phyloP scores from a whole-genome alignment of 2,888 invertebrate species.

The Drosophila birchii region DNA sequence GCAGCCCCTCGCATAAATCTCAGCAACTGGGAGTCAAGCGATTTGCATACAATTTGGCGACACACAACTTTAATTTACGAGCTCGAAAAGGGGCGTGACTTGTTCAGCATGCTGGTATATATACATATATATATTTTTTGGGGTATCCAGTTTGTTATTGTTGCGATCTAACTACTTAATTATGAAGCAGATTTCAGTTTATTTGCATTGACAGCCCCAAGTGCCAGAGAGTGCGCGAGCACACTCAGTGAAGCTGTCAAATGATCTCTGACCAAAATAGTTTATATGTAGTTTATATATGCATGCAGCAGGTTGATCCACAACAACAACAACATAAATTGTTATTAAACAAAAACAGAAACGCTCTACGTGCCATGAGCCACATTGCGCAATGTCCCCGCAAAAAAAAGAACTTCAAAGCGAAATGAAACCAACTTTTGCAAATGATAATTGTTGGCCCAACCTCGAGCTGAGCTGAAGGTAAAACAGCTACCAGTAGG shows the following conservation, averaged over 20 bases:
- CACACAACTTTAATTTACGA: constrained; percentile 71
- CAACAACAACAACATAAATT: constrained; percentile 22
- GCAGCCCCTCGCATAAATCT: constrained; percentile 64
- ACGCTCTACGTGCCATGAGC: constrained; percentile 26
- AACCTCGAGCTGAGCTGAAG: constrained; percentile 29
- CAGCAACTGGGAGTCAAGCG: constrained; percentile 41
- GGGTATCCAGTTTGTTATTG: constrained; percentile 6
- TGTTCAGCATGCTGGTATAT: constrained; percentile 14
- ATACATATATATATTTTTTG: neutral
- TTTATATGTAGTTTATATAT: constrained; percentile 19
- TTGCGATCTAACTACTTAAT: constrained; percentile 64
- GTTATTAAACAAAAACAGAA: constrained; percentile 9
- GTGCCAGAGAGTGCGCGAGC: constrained; percentile 14
- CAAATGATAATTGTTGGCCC: constrained; percentile 49
- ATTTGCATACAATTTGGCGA: constrained; percentile 78
- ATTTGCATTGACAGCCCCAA: constrained; percentile 65
- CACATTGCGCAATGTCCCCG: constrained; percentile 44
- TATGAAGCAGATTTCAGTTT: constrained; percentile 62
- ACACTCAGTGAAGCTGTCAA: constrained; percentile 72
- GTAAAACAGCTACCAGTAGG: constrained; percentile 23
- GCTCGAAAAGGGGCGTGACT: constrained; percentile 60
- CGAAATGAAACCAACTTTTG: constrained; percentile 39
- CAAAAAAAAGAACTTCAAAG: constrained; percentile 43
- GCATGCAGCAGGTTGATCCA: constrained; percentile 18
- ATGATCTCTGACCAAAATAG: constrained; percentile 50